Evolutionary conservation across 2,888 invertebrate species (phyloP), one percentile per base, ranked within the genome.

Genomic region (Mesorhabditis belari): DNA sequence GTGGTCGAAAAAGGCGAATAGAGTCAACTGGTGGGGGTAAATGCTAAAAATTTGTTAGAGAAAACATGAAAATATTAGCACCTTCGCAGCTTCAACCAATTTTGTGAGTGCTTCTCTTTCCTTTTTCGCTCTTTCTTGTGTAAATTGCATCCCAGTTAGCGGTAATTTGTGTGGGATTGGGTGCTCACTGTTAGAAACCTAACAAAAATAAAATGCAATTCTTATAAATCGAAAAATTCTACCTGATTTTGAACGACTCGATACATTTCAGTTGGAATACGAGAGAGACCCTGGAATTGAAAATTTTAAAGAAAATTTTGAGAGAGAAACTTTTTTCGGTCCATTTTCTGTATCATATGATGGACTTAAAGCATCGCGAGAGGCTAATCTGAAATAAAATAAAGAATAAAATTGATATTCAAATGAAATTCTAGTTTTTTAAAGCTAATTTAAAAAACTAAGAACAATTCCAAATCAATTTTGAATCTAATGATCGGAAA

Each of bases 11-110:
- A 2, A 66, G 23, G 51, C 61, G 61, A 9, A 68, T 64, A 56
- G 64, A 61, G 49, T 70, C 70, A 9, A 70, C 63, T 52, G 70
- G 68, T 50, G 70, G 70, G 56, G 70, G 70, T 49, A 70, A 56
- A 55, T 58, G 58, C 70, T 70, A 54, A 54, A n/a, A n/a, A n/a
- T n/a, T n/a, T n/a, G n/a, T n/a, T n/a, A n/a, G n/a, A n/a, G n/a
- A n/a, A n/a, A n/a, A n/a, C n/a, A n/a, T n/a, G n/a, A n/a, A n/a
- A n/a, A n/a, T n/a, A n/a, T n/a, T n/a, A n/a, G 26, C 49, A 73
- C 73, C 58, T 62, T 73, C 26, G 66, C 50, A 24, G 58, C 56
- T 50, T 66, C 57, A 19, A 64, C 66, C 3, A 73, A 50, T 62
- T 67, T 69, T 35, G 63, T 58, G 12, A 70, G 44, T 9, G 73